A percentile compares a stretch with the other conserved stretches of the same genome.
Conservation (phyloP, 1,140 invertebrate species). For the Drosophila fuyamai region DNA sequence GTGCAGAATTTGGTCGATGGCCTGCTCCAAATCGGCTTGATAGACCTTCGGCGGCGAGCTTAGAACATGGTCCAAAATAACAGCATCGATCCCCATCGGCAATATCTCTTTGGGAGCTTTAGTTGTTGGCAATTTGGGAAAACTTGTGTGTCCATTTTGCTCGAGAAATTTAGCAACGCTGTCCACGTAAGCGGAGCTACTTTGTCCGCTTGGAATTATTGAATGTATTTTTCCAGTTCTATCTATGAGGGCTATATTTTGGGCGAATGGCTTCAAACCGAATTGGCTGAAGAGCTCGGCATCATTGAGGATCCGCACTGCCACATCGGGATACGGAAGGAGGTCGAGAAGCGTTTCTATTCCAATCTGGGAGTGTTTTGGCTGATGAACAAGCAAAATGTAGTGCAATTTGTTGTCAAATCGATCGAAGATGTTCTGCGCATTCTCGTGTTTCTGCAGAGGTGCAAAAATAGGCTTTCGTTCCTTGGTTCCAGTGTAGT, state of each 20-base stretch:
- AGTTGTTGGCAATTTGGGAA: conserved; percentile 3
- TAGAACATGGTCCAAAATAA: conserved; percentile 25
- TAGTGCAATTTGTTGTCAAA: neutral
- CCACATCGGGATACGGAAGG: neutral
- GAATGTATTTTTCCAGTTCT: neutral
- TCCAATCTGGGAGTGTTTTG: conserved; percentile 20
- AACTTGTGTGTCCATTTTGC: neutral
- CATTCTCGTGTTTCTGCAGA: neutral
- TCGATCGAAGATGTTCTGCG: neutral
- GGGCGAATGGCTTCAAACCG: neutral
- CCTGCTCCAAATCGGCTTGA: conserved; percentile 52
- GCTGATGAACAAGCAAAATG: conserved; percentile 37
- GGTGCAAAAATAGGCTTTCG: conserved; percentile 20
- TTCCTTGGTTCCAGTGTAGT: neutral
- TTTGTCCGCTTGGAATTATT: neutral
- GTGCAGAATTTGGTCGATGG: conserved; percentile 44
- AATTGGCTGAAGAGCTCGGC: conserved; percentile 11
- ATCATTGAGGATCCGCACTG: conserved; percentile 1
- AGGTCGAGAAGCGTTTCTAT: conserved; percentile 27
- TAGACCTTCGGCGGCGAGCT: conserved; percentile 20
- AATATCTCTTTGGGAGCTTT: neutral
- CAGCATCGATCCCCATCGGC: conserved; percentile 4
- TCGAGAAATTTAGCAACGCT: conserved; percentile 18
- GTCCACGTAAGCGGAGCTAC: conserved; percentile 7
- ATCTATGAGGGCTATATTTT: conserved; percentile 18